Percentiles rank a stretch among this genome's conserved stretches.
Conservation (phyloP, 2,888 invertebrate genomes). For the Perdita meconis region DNA sequence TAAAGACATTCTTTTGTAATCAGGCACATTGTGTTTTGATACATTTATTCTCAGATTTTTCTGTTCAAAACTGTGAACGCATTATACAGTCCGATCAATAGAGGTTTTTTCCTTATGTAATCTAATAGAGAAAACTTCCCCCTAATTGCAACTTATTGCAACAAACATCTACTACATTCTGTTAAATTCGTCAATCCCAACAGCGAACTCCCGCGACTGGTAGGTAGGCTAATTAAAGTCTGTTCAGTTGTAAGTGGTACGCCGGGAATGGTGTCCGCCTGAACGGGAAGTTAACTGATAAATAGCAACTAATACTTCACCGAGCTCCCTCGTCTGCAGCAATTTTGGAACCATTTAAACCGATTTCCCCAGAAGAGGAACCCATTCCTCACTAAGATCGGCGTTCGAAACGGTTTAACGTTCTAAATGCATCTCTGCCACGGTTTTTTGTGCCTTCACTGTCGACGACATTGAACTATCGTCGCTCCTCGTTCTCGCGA, state of each 20-base stretch:
- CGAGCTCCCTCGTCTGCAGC: slow-evolving; percentile 50
- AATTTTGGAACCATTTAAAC: slow-evolving; percentile 61
- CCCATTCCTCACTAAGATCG: background rate
- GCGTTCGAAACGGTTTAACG: slow-evolving; percentile 32
- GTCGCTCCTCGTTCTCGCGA: slow-evolving; percentile 25
- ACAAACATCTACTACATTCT: too few species aligned
- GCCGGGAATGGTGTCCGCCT: slow-evolving; percentile 41
- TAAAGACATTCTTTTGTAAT: too few species aligned
- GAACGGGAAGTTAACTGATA: slow-evolving; percentile 74
- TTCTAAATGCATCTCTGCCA: slow-evolving; percentile 17
- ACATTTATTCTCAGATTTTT: too few species aligned
- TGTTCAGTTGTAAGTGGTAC: slow-evolving; percentile 44
- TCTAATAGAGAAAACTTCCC: too few species aligned
- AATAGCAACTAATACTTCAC: slow-evolving; percentile 73
- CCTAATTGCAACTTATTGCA: too few species aligned
- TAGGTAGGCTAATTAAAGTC: background rate
- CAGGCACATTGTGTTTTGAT: too few species aligned
- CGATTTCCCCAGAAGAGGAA: slow-evolving; percentile 18
- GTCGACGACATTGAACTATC: slow-evolving; percentile 57
- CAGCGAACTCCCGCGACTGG: background rate
- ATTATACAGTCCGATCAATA: too few species aligned
- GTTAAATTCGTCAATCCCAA: too few species aligned
- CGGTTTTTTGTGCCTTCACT: slow-evolving; percentile 49
- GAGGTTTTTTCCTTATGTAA: too few species aligned
- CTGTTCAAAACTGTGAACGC: too few species aligned